Evolutionary conservation across 2,797 vertebrate species (phyloP), one percentile per base, ranked within the genome.

Genomic region (Acipenser ruthenus): DNA sequence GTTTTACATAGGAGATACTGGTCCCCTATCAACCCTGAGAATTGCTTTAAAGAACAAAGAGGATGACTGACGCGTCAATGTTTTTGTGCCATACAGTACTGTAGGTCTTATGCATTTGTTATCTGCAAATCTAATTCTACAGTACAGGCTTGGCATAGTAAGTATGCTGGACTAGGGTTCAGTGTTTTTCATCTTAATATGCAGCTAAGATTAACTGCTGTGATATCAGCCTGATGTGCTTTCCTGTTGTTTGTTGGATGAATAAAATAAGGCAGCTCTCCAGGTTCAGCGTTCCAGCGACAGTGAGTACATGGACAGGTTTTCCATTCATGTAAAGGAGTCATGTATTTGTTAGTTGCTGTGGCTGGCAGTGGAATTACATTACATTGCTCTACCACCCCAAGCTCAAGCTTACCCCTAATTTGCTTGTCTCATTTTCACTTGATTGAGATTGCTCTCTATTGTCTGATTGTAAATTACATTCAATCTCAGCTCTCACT

Each of bases 391-490:
- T 55, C 52, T n/a, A 2, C 52, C 9, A 10, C 6, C 52, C 52
- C 52, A 9, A 55, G n/a, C 52, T 10, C 52, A 55, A 55, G n/a
- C 52, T 9, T 55, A 10, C 52, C 52, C n/a, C 52, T 55, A 9
- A 55, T 55, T 55, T 55, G 52, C 52, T 55, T 55, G 52, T 55
- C 52, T 55, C 52, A 55, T 55, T 55, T 55, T 55, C 5, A 55
- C 52, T 55, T 55, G 52, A 55, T n/a, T 55, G 52, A 55, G 52
- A 55, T 55, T 55, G 52, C 52, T 10, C n/a, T 55, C 52, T 55
- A 55, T 55, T 55, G 52, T 55, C 52, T 55, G 52, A n/a, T 55
- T 55, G 52, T 55, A 55, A 55, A 55, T 55, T 55, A 55, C 52
- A 55, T 55, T 55, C 52, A 55, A 55, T 9, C n/a, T 9, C 52